These are phyloP conservation scores for Troilus luridus DNA, from an alignment of 2,888 invertebrate species.

Conservation along the genomic window DNA sequence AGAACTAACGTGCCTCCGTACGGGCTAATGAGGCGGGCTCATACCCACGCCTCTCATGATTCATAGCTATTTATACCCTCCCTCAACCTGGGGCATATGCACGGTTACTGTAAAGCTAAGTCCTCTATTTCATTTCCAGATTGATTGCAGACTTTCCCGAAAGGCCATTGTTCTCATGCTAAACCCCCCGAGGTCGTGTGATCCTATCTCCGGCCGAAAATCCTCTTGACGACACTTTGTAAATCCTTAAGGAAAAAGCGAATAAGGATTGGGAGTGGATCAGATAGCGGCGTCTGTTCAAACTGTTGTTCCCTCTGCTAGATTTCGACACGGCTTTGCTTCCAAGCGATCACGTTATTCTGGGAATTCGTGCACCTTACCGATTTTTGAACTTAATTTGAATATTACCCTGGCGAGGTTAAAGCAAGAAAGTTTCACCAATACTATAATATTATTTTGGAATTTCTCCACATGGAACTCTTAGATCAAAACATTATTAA, in stretches of 20 bases:
- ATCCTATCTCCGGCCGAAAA: conserved; percentile 41
- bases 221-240: conserved; percentile 49
- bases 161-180: conserved; percentile 56
- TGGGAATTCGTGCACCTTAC: background rate
- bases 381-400: background rate
- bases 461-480: too few relatives aligned
- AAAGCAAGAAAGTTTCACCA: background rate
- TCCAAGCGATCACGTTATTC: conserved; percentile 5
- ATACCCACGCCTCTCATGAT: conserved; percentile 27
- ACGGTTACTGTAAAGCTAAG: conserved; percentile 30
- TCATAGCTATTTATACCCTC: conserved; percentile 33
- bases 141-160: conserved; percentile 45
- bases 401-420: background rate
- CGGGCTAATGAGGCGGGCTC: conserved; percentile 21
- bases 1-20: conserved; percentile 10
- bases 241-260: conserved; percentile 47
- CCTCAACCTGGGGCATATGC: conserved; percentile 8
- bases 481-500: too few relatives aligned
- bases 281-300: conserved; percentile 21
- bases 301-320: conserved; percentile 10
- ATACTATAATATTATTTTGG: too few relatives aligned
- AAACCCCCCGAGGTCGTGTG: conserved; percentile 38
- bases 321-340: background rate
- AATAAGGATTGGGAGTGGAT: conserved; percentile 25
- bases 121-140: conserved; percentile 48